These are phyloP conservation scores for Pogoniulus pusillus DNA, from an alignment of 2,797 vertebrate species.

Conservation along the genomic window DNA sequence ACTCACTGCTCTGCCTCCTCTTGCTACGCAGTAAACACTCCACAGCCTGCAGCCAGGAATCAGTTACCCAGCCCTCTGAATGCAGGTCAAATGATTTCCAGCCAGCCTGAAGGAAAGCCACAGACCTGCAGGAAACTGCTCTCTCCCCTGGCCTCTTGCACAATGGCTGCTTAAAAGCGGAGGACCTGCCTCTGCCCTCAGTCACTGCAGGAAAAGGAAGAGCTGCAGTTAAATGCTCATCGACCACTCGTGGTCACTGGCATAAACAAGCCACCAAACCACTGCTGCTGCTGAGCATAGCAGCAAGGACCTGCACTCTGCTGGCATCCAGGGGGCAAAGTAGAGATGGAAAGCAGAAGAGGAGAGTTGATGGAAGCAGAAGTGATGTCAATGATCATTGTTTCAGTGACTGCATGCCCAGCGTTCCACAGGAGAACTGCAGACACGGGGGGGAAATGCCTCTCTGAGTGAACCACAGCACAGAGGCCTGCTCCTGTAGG, in stretches of 20 bases:
- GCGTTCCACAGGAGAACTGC: neutral
- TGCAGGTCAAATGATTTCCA: neutral
- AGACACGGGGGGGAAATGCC: neutral
- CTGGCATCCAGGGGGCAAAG: neutral
- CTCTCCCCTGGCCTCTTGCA: neutral
- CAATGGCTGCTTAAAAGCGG: neutral
- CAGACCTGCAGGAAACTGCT: neutral
- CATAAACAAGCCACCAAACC: constrained; percentile 15
- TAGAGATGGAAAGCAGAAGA: neutral
- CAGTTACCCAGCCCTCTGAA: neutral
- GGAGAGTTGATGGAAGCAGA: constrained; percentile 1
- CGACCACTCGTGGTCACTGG: neutral
- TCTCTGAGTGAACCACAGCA: neutral
- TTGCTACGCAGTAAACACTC: neutral
- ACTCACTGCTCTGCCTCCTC: neutral
- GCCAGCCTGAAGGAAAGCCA: neutral
- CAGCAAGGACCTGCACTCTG: neutral
- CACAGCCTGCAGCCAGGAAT: constrained; percentile 4
- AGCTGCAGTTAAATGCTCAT: constrained; percentile 1
- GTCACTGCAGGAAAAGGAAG: neutral
- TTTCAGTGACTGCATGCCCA: neutral
- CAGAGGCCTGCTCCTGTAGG: neutral
- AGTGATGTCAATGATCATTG: constrained; percentile 2
- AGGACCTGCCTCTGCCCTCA: neutral
- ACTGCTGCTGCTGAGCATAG: neutral